Evolutionary conservation across 64 coral and sea anemone genomes (phyloP).

Genomic region (Catalaphyllia jardinei): DNA sequence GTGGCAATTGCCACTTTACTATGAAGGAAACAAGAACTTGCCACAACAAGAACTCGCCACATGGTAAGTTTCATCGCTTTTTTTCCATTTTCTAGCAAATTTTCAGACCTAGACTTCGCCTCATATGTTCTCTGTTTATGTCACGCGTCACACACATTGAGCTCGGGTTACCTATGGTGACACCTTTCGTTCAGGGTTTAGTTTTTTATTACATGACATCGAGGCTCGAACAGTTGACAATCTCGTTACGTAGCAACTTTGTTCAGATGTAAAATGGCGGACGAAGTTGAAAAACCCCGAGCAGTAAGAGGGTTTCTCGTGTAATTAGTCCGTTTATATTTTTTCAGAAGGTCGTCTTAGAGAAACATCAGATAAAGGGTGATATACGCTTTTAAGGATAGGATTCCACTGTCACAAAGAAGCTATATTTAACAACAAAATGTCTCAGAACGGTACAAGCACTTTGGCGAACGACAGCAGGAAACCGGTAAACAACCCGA

Average conservation of each 20-base stretch:
- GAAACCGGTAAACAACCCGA: slow-evolving; percentile 70
- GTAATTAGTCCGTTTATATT: background rate
- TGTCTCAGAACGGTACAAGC: slow-evolving; percentile 73
- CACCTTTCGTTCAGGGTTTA: no score
- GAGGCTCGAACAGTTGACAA: slow-evolving; percentile 56
- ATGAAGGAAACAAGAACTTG: no score
- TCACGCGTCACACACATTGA: no score
- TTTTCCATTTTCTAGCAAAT: no score
- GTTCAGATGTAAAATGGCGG: slow-evolving; percentile 72
- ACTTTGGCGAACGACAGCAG: slow-evolving; percentile 71
- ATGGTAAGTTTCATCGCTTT: no score
- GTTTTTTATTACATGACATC: background rate
- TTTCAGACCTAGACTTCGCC: no score
- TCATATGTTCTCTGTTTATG: no score
- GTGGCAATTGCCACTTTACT: no score
- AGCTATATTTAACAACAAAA: slow-evolving; percentile 38
- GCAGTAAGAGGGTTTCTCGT: background rate
- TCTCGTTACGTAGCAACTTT: slow-evolving; percentile 71
- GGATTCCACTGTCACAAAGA: background rate
- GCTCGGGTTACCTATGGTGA: no score
- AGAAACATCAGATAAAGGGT: background rate
- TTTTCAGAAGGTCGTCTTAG: background rate
- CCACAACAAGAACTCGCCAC: no score
- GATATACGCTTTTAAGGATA: background rate
- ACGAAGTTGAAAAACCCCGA: slow-evolving; percentile 34